Evolutionary conservation across 1,140 invertebrate genomes (phyloP).

Genomic region (Drosophila parvula): DNA sequence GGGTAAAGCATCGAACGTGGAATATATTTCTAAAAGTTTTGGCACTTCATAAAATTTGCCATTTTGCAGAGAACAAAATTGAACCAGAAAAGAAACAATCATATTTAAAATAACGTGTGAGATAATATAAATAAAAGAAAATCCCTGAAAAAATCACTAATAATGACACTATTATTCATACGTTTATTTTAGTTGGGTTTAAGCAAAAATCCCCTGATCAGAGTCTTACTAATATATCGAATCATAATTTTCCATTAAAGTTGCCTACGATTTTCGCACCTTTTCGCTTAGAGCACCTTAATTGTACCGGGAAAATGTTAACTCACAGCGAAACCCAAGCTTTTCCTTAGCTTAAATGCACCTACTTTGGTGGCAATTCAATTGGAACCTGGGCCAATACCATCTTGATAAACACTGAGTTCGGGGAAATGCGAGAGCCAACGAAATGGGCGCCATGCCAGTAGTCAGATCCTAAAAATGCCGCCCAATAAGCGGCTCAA

Average conservation of each 20-base stretch:
- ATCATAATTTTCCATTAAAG: not conserved
- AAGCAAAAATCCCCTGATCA: not conserved
- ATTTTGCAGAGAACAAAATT: not conserved
- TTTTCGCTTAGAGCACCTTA: slow-evolving; percentile 11
- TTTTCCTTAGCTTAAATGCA: slow-evolving; percentile 27
- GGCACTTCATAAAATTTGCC: slow-evolving; percentile 15
- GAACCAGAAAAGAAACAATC: not conserved
- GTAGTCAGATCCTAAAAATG: slow-evolving; percentile 57
- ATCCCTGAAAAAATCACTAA: too few species aligned
- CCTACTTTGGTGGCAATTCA: slow-evolving; percentile 33
- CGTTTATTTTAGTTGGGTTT: too few species aligned
- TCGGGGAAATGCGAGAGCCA: slow-evolving; percentile 8
- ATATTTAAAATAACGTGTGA: not conserved
- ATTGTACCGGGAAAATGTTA: slow-evolving; percentile 2
- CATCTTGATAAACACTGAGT: slow-evolving; percentile 36
- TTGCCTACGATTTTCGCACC: not conserved
- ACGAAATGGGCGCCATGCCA: slow-evolving; percentile 10
- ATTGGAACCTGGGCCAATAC: slow-evolving; percentile 22
- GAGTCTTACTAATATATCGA: not conserved
- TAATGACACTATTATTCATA: too few species aligned
- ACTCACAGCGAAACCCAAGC: not conserved
- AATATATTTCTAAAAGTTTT: slow-evolving; percentile 16
- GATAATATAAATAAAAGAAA: not conserved
- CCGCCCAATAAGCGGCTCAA: slow-evolving; percentile 62
- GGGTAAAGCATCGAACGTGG: not conserved